phyloP scores from a whole-genome alignment of 2,888 invertebrate species.

The Euplexia lucipara region DNA sequence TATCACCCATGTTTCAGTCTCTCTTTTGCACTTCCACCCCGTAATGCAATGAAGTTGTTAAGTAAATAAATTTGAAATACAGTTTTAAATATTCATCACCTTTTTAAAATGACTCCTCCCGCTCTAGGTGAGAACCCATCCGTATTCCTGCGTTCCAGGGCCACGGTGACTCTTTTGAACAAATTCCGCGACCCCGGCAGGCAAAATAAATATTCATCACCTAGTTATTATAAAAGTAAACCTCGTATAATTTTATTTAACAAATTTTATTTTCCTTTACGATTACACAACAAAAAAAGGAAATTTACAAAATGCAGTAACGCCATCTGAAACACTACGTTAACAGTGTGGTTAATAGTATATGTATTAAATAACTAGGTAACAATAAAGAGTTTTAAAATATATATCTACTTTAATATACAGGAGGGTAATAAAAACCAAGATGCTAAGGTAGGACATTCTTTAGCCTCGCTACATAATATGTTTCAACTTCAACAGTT shows the following conservation, averaged over 20 bases:
- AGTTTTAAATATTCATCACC: too few species aligned
- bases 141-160: too few species aligned
- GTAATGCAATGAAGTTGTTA: too few species aligned
- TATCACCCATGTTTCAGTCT: too few species aligned
- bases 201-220: background rate
- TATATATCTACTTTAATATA: constrained; percentile 14
- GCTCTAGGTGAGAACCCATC: too few species aligned
- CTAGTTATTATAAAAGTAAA: constrained; percentile 20
- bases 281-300: constrained; percentile 79
- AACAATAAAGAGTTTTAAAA: constrained; percentile 59
- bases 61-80: too few species aligned
- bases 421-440: constrained; percentile 1
- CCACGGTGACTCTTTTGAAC: too few species aligned
- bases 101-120: too few species aligned
- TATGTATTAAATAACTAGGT: constrained; percentile 65
- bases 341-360: constrained; percentile 65
- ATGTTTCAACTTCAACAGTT: background rate
- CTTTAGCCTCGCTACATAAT: background rate
- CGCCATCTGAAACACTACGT: constrained; percentile 77
- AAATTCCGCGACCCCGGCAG: background rate
- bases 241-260: constrained; percentile 54
- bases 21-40: too few species aligned
- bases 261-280: constrained; percentile 78
- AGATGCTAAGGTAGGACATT: background rate
- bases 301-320: constrained; percentile 86